Evolutionary conservation across 2,797 vertebrate genomes (phyloP).

Genomic region (Acipenser transmontanus): DNA sequence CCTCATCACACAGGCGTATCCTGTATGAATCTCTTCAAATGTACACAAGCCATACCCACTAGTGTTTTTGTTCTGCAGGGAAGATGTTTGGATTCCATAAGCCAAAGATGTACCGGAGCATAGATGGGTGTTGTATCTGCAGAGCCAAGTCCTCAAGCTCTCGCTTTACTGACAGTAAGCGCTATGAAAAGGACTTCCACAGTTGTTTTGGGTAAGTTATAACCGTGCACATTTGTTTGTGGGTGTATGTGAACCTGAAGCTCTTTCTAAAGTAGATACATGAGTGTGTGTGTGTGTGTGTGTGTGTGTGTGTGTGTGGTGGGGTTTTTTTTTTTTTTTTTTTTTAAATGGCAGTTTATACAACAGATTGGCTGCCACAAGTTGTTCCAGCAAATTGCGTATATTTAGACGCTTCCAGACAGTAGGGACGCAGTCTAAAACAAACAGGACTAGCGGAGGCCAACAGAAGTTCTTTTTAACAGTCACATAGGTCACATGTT

Average conservation of each 20-base stretch:
- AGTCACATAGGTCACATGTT: no score
- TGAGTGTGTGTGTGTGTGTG: constrained; percentile 4
- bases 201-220: constrained; percentile 67
- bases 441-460: no score
- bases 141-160: constrained; percentile 97
- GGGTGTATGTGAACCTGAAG: not conserved
- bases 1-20: no score
- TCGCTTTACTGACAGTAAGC: constrained; percentile 95
- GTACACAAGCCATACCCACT: no score
- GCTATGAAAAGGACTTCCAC: constrained; percentile 84
- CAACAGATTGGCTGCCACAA: constrained; percentile 2
- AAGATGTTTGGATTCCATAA: constrained; percentile 99
- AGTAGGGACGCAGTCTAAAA: no score
- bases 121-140: constrained; percentile 98
- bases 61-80: constrained; percentile 10
- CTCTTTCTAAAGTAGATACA: constrained; percentile 21
- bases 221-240: not conserved
- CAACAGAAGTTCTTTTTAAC: no score
- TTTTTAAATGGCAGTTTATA: constrained; percentile 44
- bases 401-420: no score
- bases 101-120: constrained; percentile 97
- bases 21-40: no score
- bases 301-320: constrained; percentile 27
- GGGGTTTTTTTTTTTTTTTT: constrained; percentile 9
- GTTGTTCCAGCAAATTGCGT: no score